Evolutionary conservation across 2,888 invertebrate species (phyloP), one percentile per base, ranked within the genome.

Genomic region (Furcula furcula): DNA sequence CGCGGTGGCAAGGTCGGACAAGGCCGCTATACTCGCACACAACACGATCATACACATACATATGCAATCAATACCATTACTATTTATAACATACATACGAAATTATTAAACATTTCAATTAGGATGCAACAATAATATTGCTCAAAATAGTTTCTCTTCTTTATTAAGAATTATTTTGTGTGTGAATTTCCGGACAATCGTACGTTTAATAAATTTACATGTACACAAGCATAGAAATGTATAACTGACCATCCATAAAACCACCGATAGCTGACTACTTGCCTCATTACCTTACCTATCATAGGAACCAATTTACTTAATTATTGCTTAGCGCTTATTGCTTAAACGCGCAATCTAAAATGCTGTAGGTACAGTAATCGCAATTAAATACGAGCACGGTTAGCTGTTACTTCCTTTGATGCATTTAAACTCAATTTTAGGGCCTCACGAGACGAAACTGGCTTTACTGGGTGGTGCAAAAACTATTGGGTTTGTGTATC

Each of bases 1-100:
- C 55, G 69, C 70, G 56, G 59, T 56, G 67, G 70, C 86, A 85
- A 87, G 86, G 84, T 77, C 86, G 74, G 46, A 61, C 84, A 84
- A 85, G 86, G 87, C 82, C 80, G 79, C 76, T 76, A 74, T 68
- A 64, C 70, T 58, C 58, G 59, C 55, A 60, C 59, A 9, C 18
- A 28, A 10, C 9, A 14, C 13, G n/a, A 12, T 23, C 10, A 23
- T 7, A 23, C 11, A 23, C 7, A 3, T 23, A 23, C n/a, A n/a
- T n/a, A n/a, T n/a, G n/a, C n/a, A n/a, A n/a, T n/a, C n/a, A n/a
- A n/a, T n/a, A n/a, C n/a, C n/a, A n/a, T n/a, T n/a, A n/a, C n/a
- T n/a, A n/a, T n/a, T n/a, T n/a, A n/a, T n/a, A n/a, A n/a, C n/a
- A n/a, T n/a, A n/a, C n/a, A n/a, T n/a, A n/a, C n/a, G n/a, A n/a